A percentile compares a stretch with the other conserved stretches of the same genome.
Evolutionary conservation across 2,113 vertebrate species (phyloP).

Genomic region (Nyctereutes procyonoides): DNA sequence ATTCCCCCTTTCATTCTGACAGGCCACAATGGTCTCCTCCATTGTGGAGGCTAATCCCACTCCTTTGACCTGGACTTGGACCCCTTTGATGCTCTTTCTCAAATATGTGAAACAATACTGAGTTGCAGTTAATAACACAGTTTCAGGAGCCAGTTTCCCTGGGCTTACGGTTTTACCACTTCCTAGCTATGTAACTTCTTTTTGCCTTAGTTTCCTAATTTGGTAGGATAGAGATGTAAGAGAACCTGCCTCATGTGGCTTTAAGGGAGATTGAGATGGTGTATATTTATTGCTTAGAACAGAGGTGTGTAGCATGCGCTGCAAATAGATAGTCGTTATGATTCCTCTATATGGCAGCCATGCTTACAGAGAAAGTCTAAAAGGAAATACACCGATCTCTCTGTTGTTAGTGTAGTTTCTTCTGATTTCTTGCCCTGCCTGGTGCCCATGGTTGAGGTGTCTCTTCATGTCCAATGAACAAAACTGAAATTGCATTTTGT

Average conservation of each 20-base stretch:
- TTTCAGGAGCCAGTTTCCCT: not conserved
- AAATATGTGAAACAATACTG: not conserved
- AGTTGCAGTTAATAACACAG: not conserved
- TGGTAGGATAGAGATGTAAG: not conserved
- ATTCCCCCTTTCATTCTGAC: not conserved
- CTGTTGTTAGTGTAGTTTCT: not conserved
- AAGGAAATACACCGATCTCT: not conserved
- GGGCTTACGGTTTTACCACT: not conserved
- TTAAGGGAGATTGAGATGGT: not conserved
- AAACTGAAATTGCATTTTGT: not conserved
- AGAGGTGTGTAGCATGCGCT: not conserved
- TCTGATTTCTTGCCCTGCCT: not conserved
- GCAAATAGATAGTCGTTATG: not conserved
- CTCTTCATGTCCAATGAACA: not conserved
- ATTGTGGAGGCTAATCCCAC: not conserved
- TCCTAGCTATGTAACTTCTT: not conserved
- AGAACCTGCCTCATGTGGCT: not conserved
- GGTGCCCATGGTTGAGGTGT: not conserved
- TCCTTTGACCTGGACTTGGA: not conserved
- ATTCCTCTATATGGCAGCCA: not conserved
- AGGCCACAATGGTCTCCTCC: not conserved
- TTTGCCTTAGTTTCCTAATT: not conserved
- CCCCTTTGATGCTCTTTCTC: not conserved
- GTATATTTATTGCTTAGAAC: not conserved
- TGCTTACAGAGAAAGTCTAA: not conserved